Conservation (phyloP, 2,113 vertebrate genomes). For the Prietella phreatophila region DNA sequence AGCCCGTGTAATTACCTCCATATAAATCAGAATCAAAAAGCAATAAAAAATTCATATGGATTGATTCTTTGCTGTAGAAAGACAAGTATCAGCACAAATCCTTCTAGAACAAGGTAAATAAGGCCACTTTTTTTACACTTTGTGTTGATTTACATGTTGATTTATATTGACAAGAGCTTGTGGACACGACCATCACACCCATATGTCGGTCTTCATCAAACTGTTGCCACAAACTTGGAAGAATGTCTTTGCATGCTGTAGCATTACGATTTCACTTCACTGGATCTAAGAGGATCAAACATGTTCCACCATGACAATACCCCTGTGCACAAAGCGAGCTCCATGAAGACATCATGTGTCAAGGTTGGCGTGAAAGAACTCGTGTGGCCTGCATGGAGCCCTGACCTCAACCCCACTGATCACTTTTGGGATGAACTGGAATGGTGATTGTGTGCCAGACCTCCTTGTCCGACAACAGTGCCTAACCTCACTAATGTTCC, state of each 20-base stretch:
- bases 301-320: neutral
- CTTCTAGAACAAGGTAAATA: neutral
- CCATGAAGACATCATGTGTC: neutral
- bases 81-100: conserved; percentile 30
- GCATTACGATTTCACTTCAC: too few species aligned
- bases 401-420: neutral
- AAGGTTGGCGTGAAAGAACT: neutral
- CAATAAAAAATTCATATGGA: conserved; percentile 20
- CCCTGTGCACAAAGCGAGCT: neutral
- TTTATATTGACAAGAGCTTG: neutral
- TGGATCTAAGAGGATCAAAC: neutral
- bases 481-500: neutral
- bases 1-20: conserved; percentile 42
- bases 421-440: neutral
- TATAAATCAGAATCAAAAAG: conserved; percentile 35
- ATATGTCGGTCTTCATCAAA: neutral
- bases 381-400: neutral
- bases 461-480: neutral
- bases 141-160: neutral
- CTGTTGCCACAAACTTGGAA: neutral
- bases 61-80: conserved; percentile 7
- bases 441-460: neutral
- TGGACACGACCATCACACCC: neutral
- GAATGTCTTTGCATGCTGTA: neutral
- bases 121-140: conserved; percentile 28